These are phyloP conservation scores for Himalopsyche tibetana DNA, from an alignment of 2,888 invertebrate species.

Conservation along the genomic window DNA sequence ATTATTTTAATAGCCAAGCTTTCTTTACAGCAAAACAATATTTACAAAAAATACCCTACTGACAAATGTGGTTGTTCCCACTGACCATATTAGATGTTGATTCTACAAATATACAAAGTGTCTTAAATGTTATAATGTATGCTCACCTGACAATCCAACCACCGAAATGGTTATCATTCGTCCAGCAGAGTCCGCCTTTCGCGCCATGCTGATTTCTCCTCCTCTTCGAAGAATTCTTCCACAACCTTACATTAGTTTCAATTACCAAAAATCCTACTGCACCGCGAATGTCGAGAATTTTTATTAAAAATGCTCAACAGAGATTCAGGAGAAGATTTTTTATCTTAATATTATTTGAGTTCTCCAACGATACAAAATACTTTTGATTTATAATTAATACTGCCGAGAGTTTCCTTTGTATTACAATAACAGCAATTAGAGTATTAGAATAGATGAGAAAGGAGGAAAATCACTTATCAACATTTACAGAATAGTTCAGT, in stretches of 20 bases:
- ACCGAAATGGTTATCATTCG: conserved; percentile 90
- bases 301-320: background rate
- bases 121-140: too few species aligned
- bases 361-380: background rate
- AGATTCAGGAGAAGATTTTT: too few species aligned
- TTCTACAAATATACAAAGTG: too few species aligned
- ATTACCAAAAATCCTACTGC: background rate
- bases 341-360: too few species aligned
- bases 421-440: background rate
- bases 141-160: conserved; percentile 88
- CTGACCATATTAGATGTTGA: too few species aligned
- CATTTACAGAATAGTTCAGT: background rate
- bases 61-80: too few species aligned
- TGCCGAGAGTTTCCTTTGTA: background rate
- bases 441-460: background rate
- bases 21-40: too few species aligned
- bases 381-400: background rate
- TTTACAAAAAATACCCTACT: too few species aligned
- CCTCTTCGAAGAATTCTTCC: conserved; percentile 20
- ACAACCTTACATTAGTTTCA: conserved; percentile 28
- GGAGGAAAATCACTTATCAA: background rate
- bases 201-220: conserved; percentile 79
- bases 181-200: conserved; percentile 83
- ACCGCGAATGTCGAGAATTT: background rate
- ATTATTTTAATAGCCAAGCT: too few species aligned